Base-by-base conservation (phyloP, 92 coral and sea anemone genomes). In the Diadumene lineata region DNA sequence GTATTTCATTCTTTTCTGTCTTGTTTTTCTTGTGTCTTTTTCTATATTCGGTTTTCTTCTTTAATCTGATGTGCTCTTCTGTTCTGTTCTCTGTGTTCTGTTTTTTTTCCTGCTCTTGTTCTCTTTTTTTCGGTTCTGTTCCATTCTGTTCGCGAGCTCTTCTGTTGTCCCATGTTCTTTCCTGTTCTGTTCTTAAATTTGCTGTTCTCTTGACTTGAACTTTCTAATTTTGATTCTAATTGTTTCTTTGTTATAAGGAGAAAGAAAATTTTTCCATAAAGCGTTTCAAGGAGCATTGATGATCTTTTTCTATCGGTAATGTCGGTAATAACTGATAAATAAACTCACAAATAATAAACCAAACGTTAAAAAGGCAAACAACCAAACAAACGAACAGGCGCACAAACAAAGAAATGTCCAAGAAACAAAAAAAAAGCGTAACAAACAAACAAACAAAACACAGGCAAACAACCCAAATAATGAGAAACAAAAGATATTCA, bases 231-330 rank as follows among this genome's bases (percentile, higher is more conserved):
- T n/a, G n/a, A n/a, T n/a, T n/a, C n/a, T n/a, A n/a, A n/a, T n/a
- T n/a, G n/a, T n/a, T 62, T 31, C 18, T 62, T 62, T 62, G 11
- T 13, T 28, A n/a, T 23, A 29, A 94, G 98, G 98, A 27, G 97
- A 94, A 64, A 83, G 94, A 74, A 80, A 92, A 68, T 82, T 94
- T 57, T 83, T 90, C 33, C 89, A 91, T 75, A 88, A 88, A 60
- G 98, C 94, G n/a, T 66, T 88, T 81, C 98, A 94, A 66, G 98
- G 98, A 32, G 98, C 98, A 30, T 48, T 94, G 56, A 88, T 91
- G 87, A 94, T 94, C 58, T 94, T 68, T 55, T 91, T 91, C 62
- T 94, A 91, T 71, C 92, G 97, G 98, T 94, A 63, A 69, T 87
- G 50, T 1, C 25, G 7, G 13, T 38, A 38, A 38, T 38, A 38